phyloP scores from a whole-genome alignment of 2,797 vertebrate species.

The Phyllotis vaccarum region DNA sequence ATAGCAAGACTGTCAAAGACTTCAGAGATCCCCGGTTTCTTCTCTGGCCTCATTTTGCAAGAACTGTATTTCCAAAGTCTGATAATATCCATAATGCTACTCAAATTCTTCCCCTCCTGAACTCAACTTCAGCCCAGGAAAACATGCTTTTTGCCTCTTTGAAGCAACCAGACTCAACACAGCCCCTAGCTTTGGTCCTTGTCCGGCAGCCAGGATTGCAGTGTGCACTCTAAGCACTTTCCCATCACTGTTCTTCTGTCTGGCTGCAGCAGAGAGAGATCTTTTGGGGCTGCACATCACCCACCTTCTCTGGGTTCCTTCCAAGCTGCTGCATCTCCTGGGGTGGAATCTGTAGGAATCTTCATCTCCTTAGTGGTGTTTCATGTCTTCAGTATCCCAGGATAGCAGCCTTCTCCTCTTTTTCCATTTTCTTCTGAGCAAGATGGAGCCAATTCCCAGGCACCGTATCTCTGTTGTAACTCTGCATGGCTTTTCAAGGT shows the following conservation, averaged over 20 bases:
- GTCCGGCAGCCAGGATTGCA: not conserved
- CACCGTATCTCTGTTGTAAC: slow-evolving; percentile 64
- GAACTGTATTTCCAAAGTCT: not conserved
- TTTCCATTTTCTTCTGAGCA: slow-evolving; percentile 58
- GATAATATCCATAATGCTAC: not conserved
- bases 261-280: not conserved
- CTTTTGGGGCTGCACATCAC: not conserved
- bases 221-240: not conserved
- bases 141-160: not conserved
- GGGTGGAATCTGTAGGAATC: not conserved
- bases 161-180: not conserved
- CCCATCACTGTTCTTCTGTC: not conserved
- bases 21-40: not conserved
- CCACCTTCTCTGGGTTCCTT: not conserved
- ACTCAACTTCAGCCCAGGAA: too few species aligned
- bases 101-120: not conserved
- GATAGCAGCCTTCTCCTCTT: not conserved
- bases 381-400: slow-evolving; percentile 31
- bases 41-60: not conserved
- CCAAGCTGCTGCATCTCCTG: not conserved
- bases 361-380: slow-evolving; percentile 62
- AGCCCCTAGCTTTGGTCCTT: not conserved
- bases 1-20: not conserved
- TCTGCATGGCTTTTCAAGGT: slow-evolving; percentile 65
- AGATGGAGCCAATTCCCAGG: slow-evolving; percentile 67